Conservation (phyloP, 1,140 invertebrate species). For the Orussus abietinus region DNA sequence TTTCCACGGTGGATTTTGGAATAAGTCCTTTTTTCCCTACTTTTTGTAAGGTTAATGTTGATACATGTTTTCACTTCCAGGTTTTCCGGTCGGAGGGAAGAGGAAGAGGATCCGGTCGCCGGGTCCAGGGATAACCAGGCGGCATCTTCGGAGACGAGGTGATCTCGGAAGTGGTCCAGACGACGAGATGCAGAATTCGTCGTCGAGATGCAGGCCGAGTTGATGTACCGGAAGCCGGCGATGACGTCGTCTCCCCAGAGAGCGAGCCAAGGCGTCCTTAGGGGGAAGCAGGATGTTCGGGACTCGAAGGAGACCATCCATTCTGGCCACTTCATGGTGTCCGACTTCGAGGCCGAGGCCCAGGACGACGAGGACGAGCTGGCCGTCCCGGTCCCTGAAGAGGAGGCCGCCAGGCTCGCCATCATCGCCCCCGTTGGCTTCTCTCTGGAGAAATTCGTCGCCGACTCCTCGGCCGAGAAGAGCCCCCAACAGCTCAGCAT, state of each 20-base stretch:
- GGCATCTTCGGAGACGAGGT: not conserved
- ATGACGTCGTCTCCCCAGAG: constrained; percentile 17
- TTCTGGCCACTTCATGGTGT: constrained; percentile 98
- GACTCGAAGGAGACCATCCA: constrained; percentile 76
- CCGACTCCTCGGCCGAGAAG: constrained; percentile 64
- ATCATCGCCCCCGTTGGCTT: constrained; percentile 35
- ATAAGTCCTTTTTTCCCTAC: too few species aligned
- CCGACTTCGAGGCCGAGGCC: constrained; percentile 88
- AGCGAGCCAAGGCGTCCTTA: not conserved
- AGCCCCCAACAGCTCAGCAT: constrained; percentile 73
- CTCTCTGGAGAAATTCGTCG: constrained; percentile 46
- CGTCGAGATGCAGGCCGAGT: constrained; percentile 42
- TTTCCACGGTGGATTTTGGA: too few species aligned
- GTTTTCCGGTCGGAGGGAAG: too few species aligned
- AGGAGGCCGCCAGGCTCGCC: constrained; percentile 44
- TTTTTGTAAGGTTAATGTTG: too few species aligned
- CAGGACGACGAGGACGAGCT: constrained; percentile 84
- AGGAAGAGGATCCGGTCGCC: too few species aligned
- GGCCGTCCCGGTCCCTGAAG: constrained; percentile 72
- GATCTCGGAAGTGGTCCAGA: not conserved
- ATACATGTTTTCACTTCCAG: too few species aligned
- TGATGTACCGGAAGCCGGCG: constrained; percentile 41
- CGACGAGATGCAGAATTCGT: constrained; percentile 8
- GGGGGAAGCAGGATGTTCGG: constrained; percentile 16
- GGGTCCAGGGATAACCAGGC: too few species aligned